phyloP scores from a whole-genome alignment of 1,140 invertebrate genomes.

The Bombus confusus region DNA sequence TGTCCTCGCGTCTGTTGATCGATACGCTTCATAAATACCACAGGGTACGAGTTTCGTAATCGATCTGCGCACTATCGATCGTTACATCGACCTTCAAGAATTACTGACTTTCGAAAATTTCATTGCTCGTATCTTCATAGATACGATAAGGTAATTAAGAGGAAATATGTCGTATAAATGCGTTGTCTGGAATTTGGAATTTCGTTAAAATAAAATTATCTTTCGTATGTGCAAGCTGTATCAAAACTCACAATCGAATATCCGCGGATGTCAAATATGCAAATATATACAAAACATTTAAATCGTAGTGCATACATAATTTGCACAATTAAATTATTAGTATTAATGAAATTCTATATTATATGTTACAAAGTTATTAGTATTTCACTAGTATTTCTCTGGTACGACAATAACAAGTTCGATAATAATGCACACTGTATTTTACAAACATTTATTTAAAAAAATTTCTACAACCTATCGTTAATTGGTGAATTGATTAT shows the following conservation, averaged over 20 bases:
- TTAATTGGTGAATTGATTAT: too few species aligned
- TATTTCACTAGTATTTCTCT: too few species aligned
- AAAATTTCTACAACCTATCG: too few species aligned
- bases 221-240: too few species aligned
- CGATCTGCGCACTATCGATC: constrained; percentile 3
- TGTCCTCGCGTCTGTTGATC: constrained; percentile 1
- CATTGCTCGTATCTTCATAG: background rate
- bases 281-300: background rate
- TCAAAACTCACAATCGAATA: background rate
- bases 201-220: constrained; percentile 12
- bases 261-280: background rate
- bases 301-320: too few species aligned
- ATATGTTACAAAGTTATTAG: too few species aligned
- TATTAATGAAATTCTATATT: too few species aligned
- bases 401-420: too few species aligned
- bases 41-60: constrained; percentile 1
- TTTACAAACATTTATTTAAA: too few species aligned
- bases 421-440: too few species aligned
- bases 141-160: background rate
- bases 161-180: background rate
- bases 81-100: background rate
- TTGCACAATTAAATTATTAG: too few species aligned
- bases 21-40: background rate
- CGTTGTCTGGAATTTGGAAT: background rate
- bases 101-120: constrained; percentile 25